Base-by-base conservation (phyloP, 2,113 vertebrate genomes). In the Phrynosoma blainvillii region DNA sequence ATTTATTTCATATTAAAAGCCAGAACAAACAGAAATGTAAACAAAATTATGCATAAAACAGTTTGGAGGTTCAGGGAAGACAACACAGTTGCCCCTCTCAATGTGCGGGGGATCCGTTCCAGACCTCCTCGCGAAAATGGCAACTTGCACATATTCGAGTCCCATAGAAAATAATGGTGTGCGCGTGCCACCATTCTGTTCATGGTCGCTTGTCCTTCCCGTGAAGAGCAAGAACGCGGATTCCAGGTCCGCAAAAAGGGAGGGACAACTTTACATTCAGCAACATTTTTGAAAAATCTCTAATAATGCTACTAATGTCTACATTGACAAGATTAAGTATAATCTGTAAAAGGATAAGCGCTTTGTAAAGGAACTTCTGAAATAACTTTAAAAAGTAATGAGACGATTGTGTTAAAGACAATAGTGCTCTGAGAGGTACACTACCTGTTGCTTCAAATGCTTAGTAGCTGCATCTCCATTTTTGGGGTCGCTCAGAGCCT, bases 391-490 rank as follows among this genome's bases (percentile, higher is more conserved):
- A 0, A 62, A 86, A n/a, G 65, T 81, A 84, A 52, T n/a, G 23
- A 87, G 14, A 84, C 85, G 71, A 62, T 18, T 85, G 20, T 0
- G 0, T 0, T 77, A 81, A 87, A 90, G n/a, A 14, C 74, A 5
- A 4, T 0, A 78, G 75, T 40, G 2, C 59, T 84, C 52, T 56
- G 84, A 89, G 77, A 68, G 7, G 8, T 20, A 85, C 77, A 87
- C 74, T 95, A 99, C 99, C 98, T 99, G 98, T 89, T 99, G 99
- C 87, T 98, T 98, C 88, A 99, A 96, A 94, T 99, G 98, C 93
- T 99, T 99, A 92, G 96, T 95, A 85, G 98, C 98, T 23, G 96
- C 97, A 76, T 98, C 98, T 88, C 99, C 98, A 52, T 99, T 99
- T 91, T 97, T 98, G 18, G 98, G 98, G 90, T 99, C 97, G 86